Base-by-base conservation (phyloP, 2,888 invertebrate genomes). In the Parnassius orleans region DNA sequence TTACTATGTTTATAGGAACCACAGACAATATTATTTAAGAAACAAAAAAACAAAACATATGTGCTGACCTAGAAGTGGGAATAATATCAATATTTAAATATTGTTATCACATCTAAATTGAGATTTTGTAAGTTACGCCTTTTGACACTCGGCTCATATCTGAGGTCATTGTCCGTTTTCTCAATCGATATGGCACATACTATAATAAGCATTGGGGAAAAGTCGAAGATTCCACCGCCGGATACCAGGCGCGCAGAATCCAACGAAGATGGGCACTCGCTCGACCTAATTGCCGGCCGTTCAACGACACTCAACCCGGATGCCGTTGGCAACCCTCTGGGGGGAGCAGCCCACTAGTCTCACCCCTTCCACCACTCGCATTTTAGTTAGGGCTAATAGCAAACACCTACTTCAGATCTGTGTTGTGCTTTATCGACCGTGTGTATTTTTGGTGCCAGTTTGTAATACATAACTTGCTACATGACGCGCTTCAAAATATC, bases 241-340 rank as follows among this genome's bases (percentile, higher is more conserved):
- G 71, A 75, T 75, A 72, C 69, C 70, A 71, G 71, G 74, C 75
- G 72, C 65, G 67, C 67, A 68, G 60, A 74, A 68, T 68, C 66
- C 69, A 71, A 74, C 76, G 74, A 73, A 78, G 79, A 77, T 78
- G 73, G 75, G 61, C 76, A 76, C 78, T 79, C 75, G 73, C 75
- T 74, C 85, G 87, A 87, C 87, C 87, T 85, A 86, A 86, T 87
- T 87, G 86, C 77, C 78, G 81, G 76, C 77, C 84, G 82, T 86
- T 86, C 81, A 84, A 86, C 78, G 80, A 72, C 84, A 81, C 87
- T 87, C 83, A 81, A 86, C 86, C 80, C 84, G 80, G 77, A 82
- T 85, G 79, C 77, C 74, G 79, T 73, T 80, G 80, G 79, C 81
- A 78, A 74, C 78, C 74, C 74, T 76, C 70, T 64, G 71, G 73